Evolutionary conservation across 2,113 vertebrate genomes (phyloP), one percentile per base, ranked within the genome.

Genomic region (Pholis gunnellus): DNA sequence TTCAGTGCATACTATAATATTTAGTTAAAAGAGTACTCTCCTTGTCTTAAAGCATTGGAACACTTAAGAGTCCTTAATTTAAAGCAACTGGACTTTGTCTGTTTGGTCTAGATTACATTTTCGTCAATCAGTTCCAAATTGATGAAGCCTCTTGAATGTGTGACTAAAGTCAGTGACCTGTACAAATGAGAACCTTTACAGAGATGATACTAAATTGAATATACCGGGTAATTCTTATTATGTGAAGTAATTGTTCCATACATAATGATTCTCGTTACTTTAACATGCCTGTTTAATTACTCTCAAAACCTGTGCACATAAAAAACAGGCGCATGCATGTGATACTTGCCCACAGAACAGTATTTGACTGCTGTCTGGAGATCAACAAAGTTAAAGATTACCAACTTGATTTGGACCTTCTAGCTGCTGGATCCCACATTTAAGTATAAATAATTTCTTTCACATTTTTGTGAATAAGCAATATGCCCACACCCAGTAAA

Each of bases 121-220:
- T 59, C 56, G 14, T 13, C 56, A 59, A 59, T 59, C 13, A 29
- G 13, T 59, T 59, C 27, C 25, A 59, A 25, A 59, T 59, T 59
- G 25, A 59, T 52, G 56, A 57, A 27, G 25, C 56, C 25, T 15
- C 56, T 59, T 59, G 56, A 57, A 57, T 27, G 25, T 57, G 54
- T 57, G 54, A 57, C 50, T 22, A 2, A 22, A 52, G 2, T 22
- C 20, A 20, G 48, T 50, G 48, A 50, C 54, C 54, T 25, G n/a
- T n/a, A 56, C n/a, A 56, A 56, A 56, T 25, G 54, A 25, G 54
- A 56, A 56, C n/a, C n/a, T 56, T 56, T 56, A n/a, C 54, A 56
- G 54, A 25, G 10, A 56, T 3, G 50, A 54, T 9, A 54, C 50
- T 48, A 15, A 48, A 48, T 48, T 14, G 20, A 50, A 50, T 50